Base-by-base conservation (phyloP, 1,140 invertebrate genomes). In the Asbolus verrucosus region DNA sequence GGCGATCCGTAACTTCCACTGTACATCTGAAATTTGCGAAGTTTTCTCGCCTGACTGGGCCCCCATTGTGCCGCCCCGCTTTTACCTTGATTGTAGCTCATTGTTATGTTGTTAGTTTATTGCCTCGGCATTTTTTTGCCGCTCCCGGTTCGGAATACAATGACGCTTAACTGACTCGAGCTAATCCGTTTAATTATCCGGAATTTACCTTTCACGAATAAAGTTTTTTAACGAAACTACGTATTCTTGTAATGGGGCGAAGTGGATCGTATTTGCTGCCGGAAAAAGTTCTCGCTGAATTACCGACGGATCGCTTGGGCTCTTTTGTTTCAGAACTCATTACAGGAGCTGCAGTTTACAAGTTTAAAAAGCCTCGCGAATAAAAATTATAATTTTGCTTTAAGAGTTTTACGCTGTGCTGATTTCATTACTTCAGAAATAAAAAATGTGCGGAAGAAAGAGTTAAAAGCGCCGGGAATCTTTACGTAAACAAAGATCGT, bases 11-110 rank as follows among this genome's bases (percentile, higher is more conserved):
- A 46, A 19, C 19, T 46, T 16, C n/a, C 21, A 59, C 6, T 27
- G 27, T 30, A 24, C 27, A 33, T 11, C 16, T 33, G 27, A 41
- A 69, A 72, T 72, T 72, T 63, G 70, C 66, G 39, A 72, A 72
- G 65, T 72, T 72, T 72, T 46, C 31, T 13, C 61, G 67, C 67
- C 65, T 16, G 38, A 65, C 67, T 72, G 71, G 39, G 27, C 63
- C 41, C 41, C 66, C 62, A 72, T 72, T 72, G 67, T 72, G 38
- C 59, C 46, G 38, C 36, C 30, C 21, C 46, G 65, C 72, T 71
- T 71, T 68, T 65, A 67, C 69, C 65, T 70, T 73, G 72, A 73
- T 73, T 73, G 66, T 73, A 31, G 61, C 69, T 70, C 71, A 71
- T 71, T 73, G 71, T 73, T 73, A 39, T 67, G 65, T 67, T 71